Evolutionary conservation across 2,888 invertebrate genomes (phyloP).

Genomic region (Coelinius sp.): DNA sequence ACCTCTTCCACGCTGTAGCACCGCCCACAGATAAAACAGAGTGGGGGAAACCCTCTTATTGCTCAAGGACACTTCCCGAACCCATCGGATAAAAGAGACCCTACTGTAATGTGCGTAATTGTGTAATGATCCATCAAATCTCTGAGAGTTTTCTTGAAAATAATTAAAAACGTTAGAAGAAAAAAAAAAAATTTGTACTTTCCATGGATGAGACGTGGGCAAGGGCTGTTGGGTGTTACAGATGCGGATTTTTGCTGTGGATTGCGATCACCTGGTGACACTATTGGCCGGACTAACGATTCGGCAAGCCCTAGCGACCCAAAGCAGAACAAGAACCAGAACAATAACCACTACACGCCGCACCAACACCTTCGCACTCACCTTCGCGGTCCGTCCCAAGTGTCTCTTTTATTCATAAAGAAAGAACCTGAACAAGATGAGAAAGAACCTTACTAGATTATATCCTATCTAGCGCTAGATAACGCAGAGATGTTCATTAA

Average conservation of each 20-base stretch:
- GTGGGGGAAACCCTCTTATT: too few relatives aligned
- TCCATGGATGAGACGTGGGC: conserved; percentile 49
- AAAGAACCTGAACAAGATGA: conserved; percentile 11
- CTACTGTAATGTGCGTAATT: too few relatives aligned
- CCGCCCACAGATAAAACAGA: too few relatives aligned
- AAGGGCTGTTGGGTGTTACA: conserved; percentile 76
- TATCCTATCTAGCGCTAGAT: background rate
- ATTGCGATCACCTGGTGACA: conserved; percentile 84
- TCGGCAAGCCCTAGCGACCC: conserved; percentile 64
- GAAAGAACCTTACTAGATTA: conserved; percentile 2
- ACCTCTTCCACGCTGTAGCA: too few relatives aligned
- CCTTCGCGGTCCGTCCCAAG: conserved; percentile 69
- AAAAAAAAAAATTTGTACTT: conserved; percentile 20
- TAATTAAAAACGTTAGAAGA: background rate
- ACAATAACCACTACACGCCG: conserved; percentile 69
- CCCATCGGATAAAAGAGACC: too few relatives aligned
- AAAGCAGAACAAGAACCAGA: conserved; percentile 66
- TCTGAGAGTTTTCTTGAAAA: background rate
- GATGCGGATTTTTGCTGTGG: conserved; percentile 93
- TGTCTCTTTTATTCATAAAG: conserved; percentile 39
- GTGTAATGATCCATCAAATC: background rate
- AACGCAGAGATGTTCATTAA: background rate
- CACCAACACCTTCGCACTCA: conserved; percentile 70
- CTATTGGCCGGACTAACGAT: conserved; percentile 70
- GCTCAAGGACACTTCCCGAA: too few relatives aligned